Conservation (phyloP, 1,140 invertebrate species). For the Drosophila lacertosa region DNA sequence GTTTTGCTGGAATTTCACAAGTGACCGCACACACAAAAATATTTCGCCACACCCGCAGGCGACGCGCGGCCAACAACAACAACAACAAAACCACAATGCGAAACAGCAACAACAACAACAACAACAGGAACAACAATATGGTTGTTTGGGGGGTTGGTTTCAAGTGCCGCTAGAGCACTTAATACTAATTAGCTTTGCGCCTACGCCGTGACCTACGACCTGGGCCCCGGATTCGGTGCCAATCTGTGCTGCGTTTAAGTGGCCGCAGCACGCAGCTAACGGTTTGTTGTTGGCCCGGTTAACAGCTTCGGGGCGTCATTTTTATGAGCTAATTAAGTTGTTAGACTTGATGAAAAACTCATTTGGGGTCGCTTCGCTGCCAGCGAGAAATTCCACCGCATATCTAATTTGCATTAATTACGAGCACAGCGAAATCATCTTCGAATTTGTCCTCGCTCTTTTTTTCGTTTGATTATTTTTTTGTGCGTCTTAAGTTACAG, state of each 20-base stretch:
- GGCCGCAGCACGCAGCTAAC: constrained; percentile 64
- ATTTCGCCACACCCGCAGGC: constrained; percentile 75
- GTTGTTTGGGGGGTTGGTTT: constrained; percentile 39
- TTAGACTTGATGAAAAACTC: constrained; percentile 82
- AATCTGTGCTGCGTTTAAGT: constrained; percentile 79
- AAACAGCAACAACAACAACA: constrained; percentile 33
- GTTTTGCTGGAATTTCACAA: constrained; percentile 73
- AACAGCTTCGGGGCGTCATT: constrained; percentile 73
- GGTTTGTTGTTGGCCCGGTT: constrained; percentile 46
- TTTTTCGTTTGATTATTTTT: not conserved
- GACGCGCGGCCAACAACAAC: constrained; percentile 44
- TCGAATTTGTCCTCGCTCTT: too few relatives aligned
- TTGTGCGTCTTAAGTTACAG: not conserved
- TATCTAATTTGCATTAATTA: constrained; percentile 82
- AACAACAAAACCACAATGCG: constrained; percentile 29
- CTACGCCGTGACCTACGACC: constrained; percentile 77
- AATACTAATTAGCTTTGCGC: constrained; percentile 82
- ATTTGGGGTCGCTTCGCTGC: constrained; percentile 50
- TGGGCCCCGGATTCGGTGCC: constrained; percentile 65
- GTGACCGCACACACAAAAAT: constrained; percentile 81
- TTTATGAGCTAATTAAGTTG: constrained; percentile 83
- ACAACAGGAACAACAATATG: constrained; percentile 12
- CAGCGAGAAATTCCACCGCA: constrained; percentile 44
- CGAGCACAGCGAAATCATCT: constrained; percentile 22
- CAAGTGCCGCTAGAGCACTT: constrained; percentile 78